Conservation (phyloP, 2,797 vertebrate species). For the Coilia nasus region DNA sequence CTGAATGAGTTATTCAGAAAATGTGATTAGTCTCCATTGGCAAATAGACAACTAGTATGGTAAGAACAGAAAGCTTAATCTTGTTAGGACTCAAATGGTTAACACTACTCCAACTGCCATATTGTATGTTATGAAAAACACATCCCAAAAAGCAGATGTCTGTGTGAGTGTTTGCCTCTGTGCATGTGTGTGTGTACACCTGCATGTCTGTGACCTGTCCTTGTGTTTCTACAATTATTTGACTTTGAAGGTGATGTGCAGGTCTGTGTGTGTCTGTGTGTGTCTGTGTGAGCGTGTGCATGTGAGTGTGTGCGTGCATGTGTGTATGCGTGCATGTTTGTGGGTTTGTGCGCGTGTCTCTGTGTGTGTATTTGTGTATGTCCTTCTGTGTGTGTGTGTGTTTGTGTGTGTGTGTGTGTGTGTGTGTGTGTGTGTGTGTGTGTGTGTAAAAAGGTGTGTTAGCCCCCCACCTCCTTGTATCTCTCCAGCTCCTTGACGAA, state of each 20-base stretch:
- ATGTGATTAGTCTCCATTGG: not conserved
- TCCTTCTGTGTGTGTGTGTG: not conserved
- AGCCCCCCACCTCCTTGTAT: constrained; percentile 88
- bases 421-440: not conserved
- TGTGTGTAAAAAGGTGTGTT: not conserved
- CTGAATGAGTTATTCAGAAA: constrained; percentile 70
- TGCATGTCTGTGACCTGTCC: not conserved
- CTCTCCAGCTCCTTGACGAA: constrained; percentile 91
- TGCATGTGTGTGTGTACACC: constrained; percentile 18
- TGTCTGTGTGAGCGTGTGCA: not conserved
- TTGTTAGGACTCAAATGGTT: too few species aligned
- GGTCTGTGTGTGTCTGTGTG: not conserved
- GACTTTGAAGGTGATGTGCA: too few species aligned
- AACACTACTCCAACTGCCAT: too few species aligned
- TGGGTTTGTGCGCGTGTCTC: not conserved
- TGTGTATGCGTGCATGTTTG: constrained; percentile 1
- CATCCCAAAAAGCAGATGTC: not conserved
- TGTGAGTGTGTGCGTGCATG: not conserved
- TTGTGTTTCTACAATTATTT: too few species aligned
- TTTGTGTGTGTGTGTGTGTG: constrained; percentile 4
- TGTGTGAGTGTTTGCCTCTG: constrained; percentile 8
- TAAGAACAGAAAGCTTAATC: too few species aligned
- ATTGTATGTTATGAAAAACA: too few species aligned
- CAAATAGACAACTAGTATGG: too few species aligned
- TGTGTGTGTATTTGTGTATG: not conserved